Evolutionary conservation across 2,888 invertebrate genomes (phyloP), one percentile per base, ranked within the genome.

Genomic region (Phymatocera aterrima): DNA sequence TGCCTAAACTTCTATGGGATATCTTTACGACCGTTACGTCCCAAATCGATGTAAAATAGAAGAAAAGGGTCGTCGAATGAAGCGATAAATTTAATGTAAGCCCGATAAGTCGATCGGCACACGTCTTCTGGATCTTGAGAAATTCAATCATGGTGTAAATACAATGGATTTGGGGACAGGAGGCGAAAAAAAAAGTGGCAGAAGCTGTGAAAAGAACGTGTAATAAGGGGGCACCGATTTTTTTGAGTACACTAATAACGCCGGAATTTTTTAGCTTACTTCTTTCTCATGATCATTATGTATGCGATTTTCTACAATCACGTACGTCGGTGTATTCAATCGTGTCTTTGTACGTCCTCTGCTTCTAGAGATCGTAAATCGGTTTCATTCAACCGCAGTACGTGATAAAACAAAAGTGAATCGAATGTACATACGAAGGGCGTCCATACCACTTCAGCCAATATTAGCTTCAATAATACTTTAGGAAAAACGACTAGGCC

Each of bases 371-470:
- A 57, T 28, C 24, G 34, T 61, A 61, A 61, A 34, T 61, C 34
- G 61, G n/a, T 61, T 37, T 61, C 61, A 61, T n/a, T 61, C 18
- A 37, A 61, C 61, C 61, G 61, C 61, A 61, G 37, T 31, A 61
- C 61, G 61, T 61, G 61, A 61, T 61, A 61, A 61, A 37, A 37
- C 61, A 64, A 34, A 37, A 64, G 61, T 64, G 18, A 37, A 18
- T 64, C 37, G 37, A 37, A 37, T 37, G 18, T 64, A 61, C 34
- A 61, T 12, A 64, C 61, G n/a, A 64, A 64, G 61, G 61, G 61
- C 61, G 37, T n/a, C 61, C 34, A 21, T 64, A 64, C 34, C 31
- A 64, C 61, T 37, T 64, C 40, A 40, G 2, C 51, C n/a, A n/a
- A 21, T 8, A 8, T 64, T 10, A 18, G 3, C n/a, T 64, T 64